A percentile compares a stretch with the other conserved stretches of the same genome.
phyloP scores from a whole-genome alignment of 2,113 vertebrate species.

The Sakesphorus luctuosus region DNA sequence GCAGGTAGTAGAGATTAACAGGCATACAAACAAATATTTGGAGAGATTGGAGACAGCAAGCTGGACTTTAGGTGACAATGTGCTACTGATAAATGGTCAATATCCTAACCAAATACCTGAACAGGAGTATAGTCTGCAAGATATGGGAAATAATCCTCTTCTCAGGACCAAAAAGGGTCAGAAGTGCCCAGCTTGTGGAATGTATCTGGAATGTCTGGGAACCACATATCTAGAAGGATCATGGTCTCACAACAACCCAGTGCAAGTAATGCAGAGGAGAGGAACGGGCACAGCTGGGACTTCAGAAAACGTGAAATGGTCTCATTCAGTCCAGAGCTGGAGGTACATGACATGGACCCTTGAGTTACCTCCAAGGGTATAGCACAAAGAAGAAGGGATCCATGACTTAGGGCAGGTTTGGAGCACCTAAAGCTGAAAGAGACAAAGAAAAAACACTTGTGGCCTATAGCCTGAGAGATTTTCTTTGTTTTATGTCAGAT shows the following conservation, averaged over 20 bases:
- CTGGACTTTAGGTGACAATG: accelerated
- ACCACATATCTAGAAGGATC: accelerated
- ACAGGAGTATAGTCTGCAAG: background rate
- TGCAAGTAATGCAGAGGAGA: background rate
- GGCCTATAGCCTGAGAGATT: background rate
- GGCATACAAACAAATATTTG: background rate
- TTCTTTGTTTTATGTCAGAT: background rate
- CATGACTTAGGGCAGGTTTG: background rate
- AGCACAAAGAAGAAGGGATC: background rate
- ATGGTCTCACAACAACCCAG: background rate
- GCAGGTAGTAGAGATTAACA: background rate
- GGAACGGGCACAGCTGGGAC: background rate
- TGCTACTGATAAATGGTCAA: background rate
- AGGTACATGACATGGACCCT: background rate
- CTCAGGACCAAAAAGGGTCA: background rate
- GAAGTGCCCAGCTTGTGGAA: background rate
- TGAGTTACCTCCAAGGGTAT: background rate
- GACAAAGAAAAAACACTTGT: background rate
- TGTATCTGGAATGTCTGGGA: background rate
- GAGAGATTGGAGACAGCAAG: background rate
- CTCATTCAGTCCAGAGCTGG: background rate
- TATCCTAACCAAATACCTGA: background rate
- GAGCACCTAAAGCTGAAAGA: background rate
- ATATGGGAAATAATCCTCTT: background rate
- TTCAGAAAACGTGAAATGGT: background rate